These are phyloP conservation scores for Anthopleura xanthogrammica DNA, from an alignment of 92 coral and sea anemone species.

Conservation along the genomic window DNA sequence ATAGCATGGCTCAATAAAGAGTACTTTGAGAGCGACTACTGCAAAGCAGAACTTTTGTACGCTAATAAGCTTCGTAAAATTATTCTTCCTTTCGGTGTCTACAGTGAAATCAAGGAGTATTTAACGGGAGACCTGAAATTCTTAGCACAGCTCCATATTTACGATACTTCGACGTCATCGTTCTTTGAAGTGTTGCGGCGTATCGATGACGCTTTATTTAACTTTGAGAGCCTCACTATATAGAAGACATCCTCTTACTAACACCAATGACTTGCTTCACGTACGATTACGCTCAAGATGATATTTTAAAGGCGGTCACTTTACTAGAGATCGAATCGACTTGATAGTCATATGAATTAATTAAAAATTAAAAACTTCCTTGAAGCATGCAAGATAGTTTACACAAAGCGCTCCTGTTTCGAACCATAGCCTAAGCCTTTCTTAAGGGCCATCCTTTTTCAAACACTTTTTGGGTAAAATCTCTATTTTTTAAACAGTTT, in stretches of 20 bases:
- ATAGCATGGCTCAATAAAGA: constrained; percentile 73
- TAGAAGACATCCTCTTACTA: constrained; percentile 1
- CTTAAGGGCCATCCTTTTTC: too few relatives aligned
- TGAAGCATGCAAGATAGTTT: too few relatives aligned
- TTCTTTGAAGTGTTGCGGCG: constrained; percentile 73
- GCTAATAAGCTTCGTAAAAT: constrained; percentile 50
- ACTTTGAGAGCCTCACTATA: constrained; percentile 56
- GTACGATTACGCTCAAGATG: background rate
- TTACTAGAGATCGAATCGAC: too few relatives aligned
- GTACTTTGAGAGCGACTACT: constrained; percentile 56
- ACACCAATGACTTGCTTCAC: background rate
- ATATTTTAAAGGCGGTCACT: too few relatives aligned
- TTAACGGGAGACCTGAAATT: constrained; percentile 53
- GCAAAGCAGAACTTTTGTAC: constrained; percentile 61
- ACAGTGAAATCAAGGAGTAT: constrained; percentile 33
- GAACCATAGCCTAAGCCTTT: too few relatives aligned
- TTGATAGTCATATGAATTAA: too few relatives aligned
- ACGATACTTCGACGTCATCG: constrained; percentile 45
- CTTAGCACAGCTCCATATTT: constrained; percentile 27
- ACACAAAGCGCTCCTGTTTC: too few relatives aligned
- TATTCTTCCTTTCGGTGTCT: constrained; percentile 62
- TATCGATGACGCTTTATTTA: constrained; percentile 57
- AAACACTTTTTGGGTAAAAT: too few relatives aligned
- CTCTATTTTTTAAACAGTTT: too few relatives aligned
- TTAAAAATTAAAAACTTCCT: too few relatives aligned